phyloP scores from a whole-genome alignment of 2,888 invertebrate genomes.

The Phortica okadai region DNA sequence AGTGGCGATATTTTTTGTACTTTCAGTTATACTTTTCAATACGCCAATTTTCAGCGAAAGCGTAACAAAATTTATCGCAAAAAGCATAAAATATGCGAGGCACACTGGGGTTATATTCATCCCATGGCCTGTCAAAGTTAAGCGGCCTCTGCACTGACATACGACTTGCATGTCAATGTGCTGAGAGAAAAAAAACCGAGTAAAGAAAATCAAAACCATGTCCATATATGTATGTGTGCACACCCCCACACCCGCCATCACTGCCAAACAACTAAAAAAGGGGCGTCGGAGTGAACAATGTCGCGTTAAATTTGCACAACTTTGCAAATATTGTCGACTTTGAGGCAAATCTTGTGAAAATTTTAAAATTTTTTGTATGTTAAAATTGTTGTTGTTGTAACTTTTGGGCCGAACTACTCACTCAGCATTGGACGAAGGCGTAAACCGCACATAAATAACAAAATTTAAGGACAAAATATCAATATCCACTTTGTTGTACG shows the following conservation, averaged over 20 bases:
- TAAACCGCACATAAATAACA: conserved; percentile 74
- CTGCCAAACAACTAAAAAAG: conserved; percentile 16
- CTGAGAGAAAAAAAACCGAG: neutral
- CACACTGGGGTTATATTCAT: conserved; percentile 41
- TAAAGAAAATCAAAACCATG: conserved; percentile 3
- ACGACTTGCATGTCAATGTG: conserved; percentile 72
- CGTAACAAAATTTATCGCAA: conserved; percentile 66
- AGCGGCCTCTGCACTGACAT: conserved; percentile 72
- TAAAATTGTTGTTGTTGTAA: too few species aligned
- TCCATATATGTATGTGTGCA: neutral
- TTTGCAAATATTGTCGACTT: conserved; percentile 56
- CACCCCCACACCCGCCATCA: conserved; percentile 18
- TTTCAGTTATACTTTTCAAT: conserved; percentile 8
- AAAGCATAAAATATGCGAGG: conserved; percentile 53
- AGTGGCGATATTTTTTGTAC: conserved; percentile 47
- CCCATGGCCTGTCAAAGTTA: conserved; percentile 66
- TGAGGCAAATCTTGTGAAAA: conserved; percentile 47
- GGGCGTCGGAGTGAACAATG: conserved; percentile 57
- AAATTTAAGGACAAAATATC: conserved; percentile 77
- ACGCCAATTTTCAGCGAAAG: conserved; percentile 48
- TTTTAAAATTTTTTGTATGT: conserved; percentile 56
- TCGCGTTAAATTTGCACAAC: conserved; percentile 71
- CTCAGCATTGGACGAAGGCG: conserved; percentile 11
- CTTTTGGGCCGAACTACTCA: too few species aligned
- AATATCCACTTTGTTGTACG: conserved; percentile 76